Base-by-base conservation (phyloP, 2,888 invertebrate species). In the Eupithecia exiguata region DNA sequence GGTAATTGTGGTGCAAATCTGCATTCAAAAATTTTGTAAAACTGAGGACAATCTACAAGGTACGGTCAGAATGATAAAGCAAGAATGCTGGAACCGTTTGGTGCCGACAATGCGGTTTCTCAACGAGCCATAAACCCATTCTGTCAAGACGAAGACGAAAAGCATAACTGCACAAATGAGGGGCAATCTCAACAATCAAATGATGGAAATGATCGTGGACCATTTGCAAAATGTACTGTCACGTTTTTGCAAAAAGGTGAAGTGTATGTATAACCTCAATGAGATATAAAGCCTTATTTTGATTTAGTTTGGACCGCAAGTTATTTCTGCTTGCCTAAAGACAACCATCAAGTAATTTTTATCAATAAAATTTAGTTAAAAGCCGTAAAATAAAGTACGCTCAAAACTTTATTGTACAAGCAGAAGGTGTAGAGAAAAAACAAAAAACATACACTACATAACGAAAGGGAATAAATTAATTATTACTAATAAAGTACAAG, bases 231-330 rank as follows among this genome's bases (percentile, higher is more conserved):
- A 49, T 38, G 49, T 71, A 67, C 16, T 49, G 69, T 74, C 69
- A 74, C 71, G 71, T 53, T 69, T 74, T 74, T 71, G 74, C 71
- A 10, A 69, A 71, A 65, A 40, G 16, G 40, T 14, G n/a, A n/a
- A 21, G 12, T 36, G 49, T 21, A 46, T 0, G 1, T n/a, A n/a
- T n/a, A n/a, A n/a, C n/a, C n/a, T n/a, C n/a, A n/a, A n/a, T n/a
- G n/a, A n/a, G n/a, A n/a, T n/a, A n/a, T n/a, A n/a, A n/a, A n/a
- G n/a, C n/a, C n/a, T n/a, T n/a, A n/a, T n/a, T n/a, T n/a, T n/a
- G n/a, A n/a, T n/a, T 40, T 12, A 40, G 9, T 40, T 40, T 40
- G 40, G 40, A 40, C 38, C 38, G 10, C 3, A 40, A 40, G 40
- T 40, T 5, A 7, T 7, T 38, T 6, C 38, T 38, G 9, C 7